phyloP scores from a whole-genome alignment of 2,888 invertebrate species.

The Aphodius granarius region DNA sequence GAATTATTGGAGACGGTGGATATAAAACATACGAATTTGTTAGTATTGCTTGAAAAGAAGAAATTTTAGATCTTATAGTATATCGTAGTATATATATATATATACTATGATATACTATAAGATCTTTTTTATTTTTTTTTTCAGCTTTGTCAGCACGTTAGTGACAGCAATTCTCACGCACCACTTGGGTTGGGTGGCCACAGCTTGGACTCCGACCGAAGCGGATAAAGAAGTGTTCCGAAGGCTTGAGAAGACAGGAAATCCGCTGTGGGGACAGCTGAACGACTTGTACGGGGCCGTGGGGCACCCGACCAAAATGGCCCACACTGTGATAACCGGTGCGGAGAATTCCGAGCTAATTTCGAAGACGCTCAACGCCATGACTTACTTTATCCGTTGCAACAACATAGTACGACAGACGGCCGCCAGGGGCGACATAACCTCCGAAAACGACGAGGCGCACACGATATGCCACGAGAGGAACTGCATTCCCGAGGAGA shows the following conservation, averaged over 20 bases:
- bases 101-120: no score
- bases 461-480: conserved; percentile 44
- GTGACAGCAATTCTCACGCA: conserved; percentile 86
- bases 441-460: conserved; percentile 47
- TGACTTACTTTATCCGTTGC: conserved; percentile 87
- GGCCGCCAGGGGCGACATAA: conserved; percentile 31
- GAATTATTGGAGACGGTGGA: conserved; percentile 71
- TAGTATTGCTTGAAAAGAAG: conserved; percentile 54
- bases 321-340: conserved; percentile 80
- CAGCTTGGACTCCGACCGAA: conserved; percentile 43
- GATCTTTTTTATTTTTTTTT: no score
- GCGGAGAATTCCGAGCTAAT: conserved; percentile 66
- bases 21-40: conserved; percentile 89
- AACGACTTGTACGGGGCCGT: conserved; percentile 85
- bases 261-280: conserved; percentile 89
- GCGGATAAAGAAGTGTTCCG: conserved; percentile 58
- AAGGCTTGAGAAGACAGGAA: conserved; percentile 70
- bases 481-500: conserved; percentile 46
- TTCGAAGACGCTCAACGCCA: conserved; percentile 71
- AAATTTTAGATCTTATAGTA: no score
- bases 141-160: conserved; percentile 87
- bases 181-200: conserved; percentile 90
- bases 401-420: conserved; percentile 63
- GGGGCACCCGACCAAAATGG: conserved; percentile 74
- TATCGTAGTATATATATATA: no score